Conservation (phyloP, 2,888 invertebrate genomes). For the Brachyptera risi region DNA sequence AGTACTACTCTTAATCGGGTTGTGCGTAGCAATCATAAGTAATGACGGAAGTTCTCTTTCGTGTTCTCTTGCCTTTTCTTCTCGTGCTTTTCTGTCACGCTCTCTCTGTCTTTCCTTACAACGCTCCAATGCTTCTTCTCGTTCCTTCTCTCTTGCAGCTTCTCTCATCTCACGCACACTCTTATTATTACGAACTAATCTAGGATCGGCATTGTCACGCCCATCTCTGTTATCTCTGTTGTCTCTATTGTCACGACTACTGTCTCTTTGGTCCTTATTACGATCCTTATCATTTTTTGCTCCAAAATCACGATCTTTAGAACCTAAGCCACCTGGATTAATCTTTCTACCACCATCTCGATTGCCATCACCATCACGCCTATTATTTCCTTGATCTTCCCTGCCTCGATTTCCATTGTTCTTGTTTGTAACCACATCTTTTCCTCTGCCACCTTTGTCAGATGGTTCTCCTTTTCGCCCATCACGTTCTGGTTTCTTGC, state of each 20-base stretch:
- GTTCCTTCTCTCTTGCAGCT: conserved; percentile 57
- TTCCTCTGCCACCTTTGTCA: conserved; percentile 22
- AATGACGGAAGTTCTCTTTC: conserved; percentile 34
- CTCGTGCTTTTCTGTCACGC: conserved; percentile 43
- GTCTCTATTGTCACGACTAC: conserved; percentile 20
- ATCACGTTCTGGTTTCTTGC: conserved; percentile 26
- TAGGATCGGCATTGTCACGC: conserved; percentile 22
- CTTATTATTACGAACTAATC: conserved; percentile 31
- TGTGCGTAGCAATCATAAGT: conserved; percentile 31
- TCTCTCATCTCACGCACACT: conserved; percentile 42
- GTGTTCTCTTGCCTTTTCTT: conserved; percentile 30
- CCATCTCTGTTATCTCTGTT: conserved; percentile 13
- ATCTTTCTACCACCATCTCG: conserved; percentile 22
- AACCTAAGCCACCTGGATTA: too few relatives aligned
- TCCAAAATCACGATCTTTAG: conserved; percentile 27
- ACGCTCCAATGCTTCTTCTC: conserved; percentile 61
- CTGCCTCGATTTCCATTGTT: conserved; percentile 17
- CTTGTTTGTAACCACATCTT: conserved; percentile 17
- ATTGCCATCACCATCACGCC: conserved; percentile 18
- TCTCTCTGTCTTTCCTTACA: conserved; percentile 59
- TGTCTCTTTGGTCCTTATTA: conserved; percentile 15
- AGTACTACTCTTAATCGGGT: conserved; percentile 25
- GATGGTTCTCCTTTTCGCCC: conserved; percentile 13
- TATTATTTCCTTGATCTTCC: conserved; percentile 11
- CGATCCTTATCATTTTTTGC: conserved; percentile 30